Percentiles rank a stretch among this genome's conserved stretches.
Conservation (phyloP, 2,113 vertebrate genomes). For the Lycaon pictus region DNA sequence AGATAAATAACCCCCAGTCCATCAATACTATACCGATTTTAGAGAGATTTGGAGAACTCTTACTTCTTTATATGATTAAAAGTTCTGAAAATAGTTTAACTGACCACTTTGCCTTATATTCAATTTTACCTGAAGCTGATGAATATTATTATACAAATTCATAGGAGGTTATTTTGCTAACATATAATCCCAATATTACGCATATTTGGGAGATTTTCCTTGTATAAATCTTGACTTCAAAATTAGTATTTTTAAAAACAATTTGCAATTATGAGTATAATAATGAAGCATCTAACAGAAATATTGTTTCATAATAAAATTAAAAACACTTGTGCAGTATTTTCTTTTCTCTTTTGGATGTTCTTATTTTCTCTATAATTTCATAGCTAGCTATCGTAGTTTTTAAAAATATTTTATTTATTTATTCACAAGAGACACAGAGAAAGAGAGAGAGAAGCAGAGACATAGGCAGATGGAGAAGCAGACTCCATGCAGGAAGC, state of each 20-base stretch:
- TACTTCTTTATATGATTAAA: neutral
- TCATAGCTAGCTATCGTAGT: neutral
- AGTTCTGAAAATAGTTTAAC: constrained; percentile 8
- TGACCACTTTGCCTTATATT: neutral
- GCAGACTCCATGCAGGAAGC: too few relatives aligned
- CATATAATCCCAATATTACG: neutral
- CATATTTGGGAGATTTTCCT: neutral
- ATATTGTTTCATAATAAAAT: constrained; percentile 9
- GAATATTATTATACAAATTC: neutral
- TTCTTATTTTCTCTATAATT: neutral
- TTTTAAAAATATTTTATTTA: neutral
- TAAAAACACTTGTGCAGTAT: neutral
- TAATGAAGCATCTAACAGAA: neutral
- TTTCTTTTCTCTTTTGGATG: neutral
- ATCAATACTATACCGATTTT: neutral
- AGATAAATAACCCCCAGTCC: neutral
- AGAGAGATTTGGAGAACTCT: neutral
- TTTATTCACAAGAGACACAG: too few relatives aligned
- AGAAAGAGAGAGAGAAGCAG: too few relatives aligned
- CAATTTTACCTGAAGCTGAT: neutral
- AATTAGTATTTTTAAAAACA: neutral
- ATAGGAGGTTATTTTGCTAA: neutral
- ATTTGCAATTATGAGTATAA: neutral
- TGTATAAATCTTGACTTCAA: neutral
- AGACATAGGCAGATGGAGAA: too few relatives aligned